A percentile compares a stretch with the other conserved stretches of the same genome.
phyloP scores from a whole-genome alignment of 2,113 vertebrate species.

The Cephalopterus ornatus region DNA sequence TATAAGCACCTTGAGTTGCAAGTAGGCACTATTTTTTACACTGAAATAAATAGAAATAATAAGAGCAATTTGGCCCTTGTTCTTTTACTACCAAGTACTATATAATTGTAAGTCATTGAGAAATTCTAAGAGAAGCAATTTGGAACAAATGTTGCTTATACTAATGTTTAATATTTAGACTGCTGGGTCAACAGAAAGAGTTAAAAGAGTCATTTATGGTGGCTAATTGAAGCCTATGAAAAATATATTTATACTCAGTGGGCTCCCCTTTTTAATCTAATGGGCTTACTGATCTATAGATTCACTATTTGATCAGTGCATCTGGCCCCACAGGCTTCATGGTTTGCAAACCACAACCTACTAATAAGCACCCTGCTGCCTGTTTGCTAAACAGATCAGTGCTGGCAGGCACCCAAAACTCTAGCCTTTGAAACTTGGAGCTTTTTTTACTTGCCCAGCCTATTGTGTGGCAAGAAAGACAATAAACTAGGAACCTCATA shows the following conservation, averaged over 20 bases:
- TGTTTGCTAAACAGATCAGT: constrained; percentile 80
- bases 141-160: constrained; percentile 63
- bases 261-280: constrained; percentile 64
- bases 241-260: constrained; percentile 58
- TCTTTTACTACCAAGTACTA: constrained; percentile 31
- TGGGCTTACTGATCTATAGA: constrained; percentile 58
- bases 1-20: not conserved
- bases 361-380: constrained; percentile 81
- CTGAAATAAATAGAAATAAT: constrained; percentile 43
- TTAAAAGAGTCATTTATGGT: constrained; percentile 61
- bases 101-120: constrained; percentile 56
- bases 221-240: constrained; percentile 68
- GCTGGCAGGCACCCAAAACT: constrained; percentile 77
- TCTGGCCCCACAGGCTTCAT: constrained; percentile 73
- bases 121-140: constrained; percentile 67
- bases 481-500: constrained; percentile 74
- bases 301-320: constrained; percentile 74
- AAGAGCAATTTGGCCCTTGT: constrained; percentile 52
- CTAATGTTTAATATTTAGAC: constrained; percentile 74
- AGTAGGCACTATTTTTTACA: not conserved
- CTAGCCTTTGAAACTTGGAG: constrained; percentile 76
- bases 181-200: constrained; percentile 69
- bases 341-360: constrained; percentile 75
- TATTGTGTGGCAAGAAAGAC: constrained; percentile 74
- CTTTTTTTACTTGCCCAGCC: constrained; percentile 68